These are phyloP conservation scores for Drosophila parthenogenetica DNA, from an alignment of 2,888 invertebrate species.

Conservation along the genomic window DNA sequence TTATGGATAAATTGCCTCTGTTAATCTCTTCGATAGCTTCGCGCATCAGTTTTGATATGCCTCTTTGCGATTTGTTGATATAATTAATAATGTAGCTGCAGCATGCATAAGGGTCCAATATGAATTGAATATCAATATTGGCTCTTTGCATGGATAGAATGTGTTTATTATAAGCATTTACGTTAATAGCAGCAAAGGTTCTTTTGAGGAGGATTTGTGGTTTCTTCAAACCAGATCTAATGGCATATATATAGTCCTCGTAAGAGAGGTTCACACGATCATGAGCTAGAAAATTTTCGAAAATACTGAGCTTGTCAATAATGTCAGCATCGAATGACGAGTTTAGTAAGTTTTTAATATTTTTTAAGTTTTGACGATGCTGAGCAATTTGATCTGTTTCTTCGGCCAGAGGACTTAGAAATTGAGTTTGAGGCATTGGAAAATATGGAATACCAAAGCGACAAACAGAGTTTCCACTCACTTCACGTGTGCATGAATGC, in stretches of 20 bases:
- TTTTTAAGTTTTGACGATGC: no score
- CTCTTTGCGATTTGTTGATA: conserved; percentile 17
- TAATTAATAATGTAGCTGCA: conserved; percentile 12
- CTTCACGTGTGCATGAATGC: conserved; percentile 15
- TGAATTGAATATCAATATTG: conserved; percentile 13
- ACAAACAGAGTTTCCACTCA: conserved; percentile 12
- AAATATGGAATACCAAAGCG: conserved; percentile 19
- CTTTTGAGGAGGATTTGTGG: conserved; percentile 14
- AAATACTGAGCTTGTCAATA: no score
- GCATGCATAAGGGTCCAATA: neutral
- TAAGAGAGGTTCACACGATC: no score
- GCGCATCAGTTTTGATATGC: conserved; percentile 17
- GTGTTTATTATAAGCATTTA: conserved; percentile 10
- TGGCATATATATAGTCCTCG: neutral
- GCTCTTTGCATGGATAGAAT: conserved; percentile 11
- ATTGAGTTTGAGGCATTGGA: conserved; percentile 7
- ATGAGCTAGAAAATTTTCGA: no score
- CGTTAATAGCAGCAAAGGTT: neutral
- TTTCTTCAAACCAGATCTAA: conserved; percentile 27
- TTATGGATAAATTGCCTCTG: neutral
- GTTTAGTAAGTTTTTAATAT: no score
- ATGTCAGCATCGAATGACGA: no score
- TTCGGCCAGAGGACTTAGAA: conserved; percentile 3
- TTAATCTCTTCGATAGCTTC: conserved; percentile 5
- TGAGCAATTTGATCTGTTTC: neutral